These are phyloP conservation scores for Echinometra lucunter DNA, from an alignment of 53 echinoderm and acorn worm genomes.

Conservation along the genomic window DNA sequence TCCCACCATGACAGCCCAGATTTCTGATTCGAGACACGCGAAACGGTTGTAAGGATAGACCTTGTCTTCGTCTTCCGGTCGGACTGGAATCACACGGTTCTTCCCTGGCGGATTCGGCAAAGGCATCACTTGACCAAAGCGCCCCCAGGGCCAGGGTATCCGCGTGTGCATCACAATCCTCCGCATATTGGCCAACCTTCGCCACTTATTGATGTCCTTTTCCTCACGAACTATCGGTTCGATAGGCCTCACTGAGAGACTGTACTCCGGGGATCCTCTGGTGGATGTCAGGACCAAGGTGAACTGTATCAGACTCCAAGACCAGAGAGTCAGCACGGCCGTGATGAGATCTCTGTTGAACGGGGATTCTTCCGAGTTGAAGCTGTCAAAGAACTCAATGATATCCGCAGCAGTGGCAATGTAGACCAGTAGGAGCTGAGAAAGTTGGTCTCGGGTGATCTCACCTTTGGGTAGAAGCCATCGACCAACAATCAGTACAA, in stretches of 20 bases:
- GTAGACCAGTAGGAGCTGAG: slow-evolving; percentile 91
- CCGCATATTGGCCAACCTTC: slow-evolving; percentile 51
- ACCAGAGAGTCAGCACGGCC: slow-evolving; percentile 89
- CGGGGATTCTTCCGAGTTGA: slow-evolving; percentile 79
- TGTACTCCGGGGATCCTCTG: slow-evolving; percentile 67
- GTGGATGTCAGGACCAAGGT: slow-evolving; percentile 90
- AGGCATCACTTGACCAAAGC: slow-evolving; percentile 57
- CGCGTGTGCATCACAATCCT: slow-evolving; percentile 56
- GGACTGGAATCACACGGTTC: slow-evolving; percentile 77
- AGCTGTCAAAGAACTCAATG: slow-evolving; percentile 92
- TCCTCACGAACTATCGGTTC: not conserved
- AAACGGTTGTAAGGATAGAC: slow-evolving; percentile 71
- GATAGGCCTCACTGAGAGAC: not conserved
- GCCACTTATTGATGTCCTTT: slow-evolving; percentile 24
- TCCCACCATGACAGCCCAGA: slow-evolving; percentile 87
- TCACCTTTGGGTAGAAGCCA: slow-evolving; percentile 94
- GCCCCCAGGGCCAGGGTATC: slow-evolving; percentile 69
- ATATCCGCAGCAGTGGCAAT: slow-evolving; percentile 95
- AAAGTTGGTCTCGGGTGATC: slow-evolving; percentile 89
- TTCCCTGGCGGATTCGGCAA: slow-evolving; percentile 33
- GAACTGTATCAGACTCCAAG: slow-evolving; percentile 94
- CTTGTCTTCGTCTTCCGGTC: slow-evolving; percentile 84
- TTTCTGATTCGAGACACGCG: slow-evolving; percentile 89
- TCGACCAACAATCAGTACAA: slow-evolving; percentile 87
- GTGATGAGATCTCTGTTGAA: slow-evolving; percentile 78